Evolutionary conservation across 2,888 invertebrate genomes (phyloP).

Genomic region (Dysmachus trigonus): DNA sequence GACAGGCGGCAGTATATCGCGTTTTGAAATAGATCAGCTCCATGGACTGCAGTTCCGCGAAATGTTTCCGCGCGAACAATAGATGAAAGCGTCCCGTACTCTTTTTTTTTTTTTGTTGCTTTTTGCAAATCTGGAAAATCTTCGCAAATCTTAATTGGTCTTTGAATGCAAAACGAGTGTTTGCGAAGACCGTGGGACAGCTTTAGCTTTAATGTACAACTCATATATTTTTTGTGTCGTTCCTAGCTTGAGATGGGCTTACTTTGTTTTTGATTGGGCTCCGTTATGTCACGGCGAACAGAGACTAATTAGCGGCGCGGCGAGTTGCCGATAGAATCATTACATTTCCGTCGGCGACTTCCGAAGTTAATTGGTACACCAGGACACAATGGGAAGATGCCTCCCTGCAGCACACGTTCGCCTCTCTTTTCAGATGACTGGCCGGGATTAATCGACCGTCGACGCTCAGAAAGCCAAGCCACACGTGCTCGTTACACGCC

Average conservation of each 20-base stretch:
- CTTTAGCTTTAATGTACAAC: neutral
- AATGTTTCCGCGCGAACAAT: neutral
- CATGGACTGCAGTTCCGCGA: neutral
- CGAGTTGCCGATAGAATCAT: neutral
- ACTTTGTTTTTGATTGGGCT: neutral
- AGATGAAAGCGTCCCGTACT: neutral
- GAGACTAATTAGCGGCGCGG: neutral
- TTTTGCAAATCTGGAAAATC: neutral
- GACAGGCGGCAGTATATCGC: neutral
- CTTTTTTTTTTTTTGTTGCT: no score
- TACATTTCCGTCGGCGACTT: constrained; percentile 5
- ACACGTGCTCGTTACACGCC: constrained; percentile 32
- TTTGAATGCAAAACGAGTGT: constrained; percentile 9
- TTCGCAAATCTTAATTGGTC: constrained; percentile 10
- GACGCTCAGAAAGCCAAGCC: neutral
- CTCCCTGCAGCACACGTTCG: neutral
- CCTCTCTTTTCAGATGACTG: constrained; percentile 16
- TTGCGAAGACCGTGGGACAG: neutral
- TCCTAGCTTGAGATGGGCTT: neutral
- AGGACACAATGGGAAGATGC: constrained; percentile 27
- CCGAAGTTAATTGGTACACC: constrained; percentile 8
- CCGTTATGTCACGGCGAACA: constrained; percentile 3
- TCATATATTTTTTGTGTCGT: neutral
- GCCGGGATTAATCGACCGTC: neutral
- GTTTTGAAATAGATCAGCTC: neutral